Percentiles rank a stretch among this genome's conserved stretches.
These are phyloP conservation scores for Actinia equina DNA, from an alignment of 64 coral and sea anemone species.

Conservation along the genomic window DNA sequence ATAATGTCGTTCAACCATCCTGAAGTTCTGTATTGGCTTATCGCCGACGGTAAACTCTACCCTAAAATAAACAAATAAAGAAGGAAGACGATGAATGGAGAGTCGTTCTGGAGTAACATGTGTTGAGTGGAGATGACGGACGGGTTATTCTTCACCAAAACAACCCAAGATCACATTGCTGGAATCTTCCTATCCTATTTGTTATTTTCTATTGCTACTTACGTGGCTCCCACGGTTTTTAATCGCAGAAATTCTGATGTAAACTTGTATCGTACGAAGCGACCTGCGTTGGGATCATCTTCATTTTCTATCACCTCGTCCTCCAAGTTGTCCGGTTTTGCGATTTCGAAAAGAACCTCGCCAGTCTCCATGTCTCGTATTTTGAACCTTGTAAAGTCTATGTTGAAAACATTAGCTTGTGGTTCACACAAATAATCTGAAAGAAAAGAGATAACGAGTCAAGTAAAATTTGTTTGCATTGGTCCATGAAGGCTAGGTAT, in stretches of 20 bases:
- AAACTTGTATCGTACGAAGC: conserved; percentile 98
- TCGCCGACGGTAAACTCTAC: conserved; percentile 97
- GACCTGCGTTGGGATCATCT: conserved; percentile 94
- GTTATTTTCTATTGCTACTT: conserved; percentile 19
- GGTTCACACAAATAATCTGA: conserved; percentile 97
- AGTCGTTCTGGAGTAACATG: neutral
- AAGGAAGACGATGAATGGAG: neutral
- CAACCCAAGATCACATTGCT: neutral
- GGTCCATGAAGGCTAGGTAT: neutral
- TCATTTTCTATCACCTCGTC: conserved; percentile 76
- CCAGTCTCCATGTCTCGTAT: conserved; percentile 94
- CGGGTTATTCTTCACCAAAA: neutral
- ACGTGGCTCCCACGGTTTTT: conserved; percentile 97
- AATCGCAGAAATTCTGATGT: conserved; percentile 84
- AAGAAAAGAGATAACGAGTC: conserved; percentile 31
- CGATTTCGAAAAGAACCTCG: conserved; percentile 90
- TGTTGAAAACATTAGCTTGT: conserved; percentile 88
- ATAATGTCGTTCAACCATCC: conserved; percentile 98
- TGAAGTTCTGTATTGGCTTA: conserved; percentile 91
- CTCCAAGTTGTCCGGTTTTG: conserved; percentile 92
- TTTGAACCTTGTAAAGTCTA: conserved; percentile 98
- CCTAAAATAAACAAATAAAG: conserved; percentile 46
- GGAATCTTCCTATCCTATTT: neutral
- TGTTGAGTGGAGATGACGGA: neutral
- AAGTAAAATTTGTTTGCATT: neutral